Evolutionary conservation across 2,888 invertebrate genomes (phyloP), one percentile per base, ranked within the genome.

Genomic region (Cosmorhoe ocellata): DNA sequence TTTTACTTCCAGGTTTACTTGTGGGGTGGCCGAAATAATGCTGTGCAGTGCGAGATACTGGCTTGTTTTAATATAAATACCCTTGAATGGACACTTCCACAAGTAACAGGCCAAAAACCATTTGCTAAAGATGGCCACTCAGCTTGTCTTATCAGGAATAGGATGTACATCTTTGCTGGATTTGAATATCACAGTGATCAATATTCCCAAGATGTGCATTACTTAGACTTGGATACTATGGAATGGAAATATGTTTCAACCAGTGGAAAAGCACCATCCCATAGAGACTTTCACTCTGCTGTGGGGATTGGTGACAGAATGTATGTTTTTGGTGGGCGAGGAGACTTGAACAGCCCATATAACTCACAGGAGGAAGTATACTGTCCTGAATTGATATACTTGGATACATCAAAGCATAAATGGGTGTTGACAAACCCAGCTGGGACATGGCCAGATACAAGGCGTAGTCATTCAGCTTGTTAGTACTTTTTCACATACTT

Each of bases 11-110:
- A 91, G 91, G 93, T 96, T 9, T 97, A 95, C 71, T 92, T 98
- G 67, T 98, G 97, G 97, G 98, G 98, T 40, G 98, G 98, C 1
- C 91, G 98, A 58, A 98, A 98, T 78, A 97, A 98, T 78, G 92
- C 80, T 22, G 92, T 93, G 24, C 94, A 96, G 4, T 97, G 96
- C 81, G 95, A 95, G 67, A 92, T 92, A 14, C 89, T 98, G 0
- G 97, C 94, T 71, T 94, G 95, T 69, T 98, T 96, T 75, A 94
- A 98, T 79, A 94, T 95, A 7, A 92, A 91, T 63, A 93, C 90
- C 46, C 84, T 93, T 27, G 90, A 91, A 67, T 96, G 96, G 95
- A 92, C 91, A 11, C 91, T 91, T 1, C 94, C 94, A 7, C 58
- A 77, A 33, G 94, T 94, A 0, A 84, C 88, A 1, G 97, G 97